A percentile compares a stretch with the other conserved stretches of the same genome.
Conservation (phyloP, 2,797 vertebrate species). For the Novumbra hubbsi region DNA sequence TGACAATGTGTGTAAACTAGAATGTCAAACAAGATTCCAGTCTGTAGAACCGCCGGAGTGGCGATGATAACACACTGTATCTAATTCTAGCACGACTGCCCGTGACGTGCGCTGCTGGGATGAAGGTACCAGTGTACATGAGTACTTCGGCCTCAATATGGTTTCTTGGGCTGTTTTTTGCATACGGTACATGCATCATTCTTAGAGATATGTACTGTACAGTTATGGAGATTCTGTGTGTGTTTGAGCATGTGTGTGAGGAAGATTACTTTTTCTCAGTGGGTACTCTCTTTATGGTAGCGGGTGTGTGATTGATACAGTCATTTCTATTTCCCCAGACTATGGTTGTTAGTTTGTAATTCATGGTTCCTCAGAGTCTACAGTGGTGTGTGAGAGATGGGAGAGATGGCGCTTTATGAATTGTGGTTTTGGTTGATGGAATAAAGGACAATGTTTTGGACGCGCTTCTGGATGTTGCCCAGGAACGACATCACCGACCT, state of each 20-base stretch:
- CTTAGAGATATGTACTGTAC: background rate
- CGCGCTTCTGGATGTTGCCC: background rate
- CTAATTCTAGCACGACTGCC: conserved; percentile 42
- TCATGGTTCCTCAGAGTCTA: conserved; percentile 22
- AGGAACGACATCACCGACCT: background rate
- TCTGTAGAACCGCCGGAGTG: conserved; percentile 39
- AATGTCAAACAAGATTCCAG: conserved; percentile 59
- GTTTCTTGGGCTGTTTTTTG: background rate
- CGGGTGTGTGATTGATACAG: conserved; percentile 38
- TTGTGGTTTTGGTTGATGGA: background rate
- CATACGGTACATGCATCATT: background rate
- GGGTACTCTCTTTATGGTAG: conserved; percentile 24
- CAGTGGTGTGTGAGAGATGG: background rate
- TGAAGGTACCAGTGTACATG: background rate
- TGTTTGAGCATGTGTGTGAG: conserved; percentile 10
- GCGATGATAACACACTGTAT: conserved; percentile 40
- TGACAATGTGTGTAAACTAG: conserved; percentile 58
- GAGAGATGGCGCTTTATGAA: background rate
- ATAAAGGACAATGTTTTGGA: conserved; percentile 12
- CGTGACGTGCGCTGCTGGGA: background rate
- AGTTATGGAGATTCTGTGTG: background rate
- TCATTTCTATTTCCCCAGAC: conserved; percentile 20
- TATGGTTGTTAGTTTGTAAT: conserved; percentile 17
- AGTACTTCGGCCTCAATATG: background rate
- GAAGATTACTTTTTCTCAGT: background rate